phyloP scores from a whole-genome alignment of 2,113 vertebrate genomes.

The Nestor notabilis region DNA sequence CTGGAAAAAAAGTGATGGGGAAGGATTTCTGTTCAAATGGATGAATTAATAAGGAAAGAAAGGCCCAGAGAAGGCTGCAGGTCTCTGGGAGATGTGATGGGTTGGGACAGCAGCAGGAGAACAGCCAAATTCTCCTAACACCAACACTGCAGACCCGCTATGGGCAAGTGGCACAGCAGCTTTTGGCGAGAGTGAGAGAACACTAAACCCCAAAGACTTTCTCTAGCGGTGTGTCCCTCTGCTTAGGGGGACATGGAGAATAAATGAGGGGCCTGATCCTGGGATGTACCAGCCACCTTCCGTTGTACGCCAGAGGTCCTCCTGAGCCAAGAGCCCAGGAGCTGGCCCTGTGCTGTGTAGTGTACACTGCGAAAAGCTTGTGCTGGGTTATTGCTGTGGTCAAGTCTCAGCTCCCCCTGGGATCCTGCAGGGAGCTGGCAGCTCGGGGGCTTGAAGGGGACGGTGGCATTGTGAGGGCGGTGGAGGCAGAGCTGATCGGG shows the following conservation, averaged over 20 bases:
- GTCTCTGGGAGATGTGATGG: conserved; percentile 13
- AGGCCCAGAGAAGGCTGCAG: not conserved
- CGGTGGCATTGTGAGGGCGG: rapidly evolving
- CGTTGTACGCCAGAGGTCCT: not conserved
- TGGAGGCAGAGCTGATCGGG: not conserved
- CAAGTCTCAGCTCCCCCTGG: not conserved
- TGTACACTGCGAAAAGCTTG: not conserved
- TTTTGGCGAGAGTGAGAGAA: not conserved
- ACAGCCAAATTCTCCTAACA: conserved; percentile 14
- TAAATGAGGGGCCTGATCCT: not conserved
- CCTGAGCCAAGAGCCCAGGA: not conserved
- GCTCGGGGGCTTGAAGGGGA: not conserved
- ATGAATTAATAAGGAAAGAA: conserved; percentile 35
- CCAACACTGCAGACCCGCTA: not conserved
- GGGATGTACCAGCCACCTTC: not conserved
- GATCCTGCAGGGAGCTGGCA: not conserved
- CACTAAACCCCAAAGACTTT: not conserved
- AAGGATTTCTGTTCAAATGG: conserved; percentile 22
- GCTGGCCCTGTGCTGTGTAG: not conserved
- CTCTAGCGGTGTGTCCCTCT: not conserved
- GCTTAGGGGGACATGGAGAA: not conserved
- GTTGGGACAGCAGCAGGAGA: conserved; percentile 33
- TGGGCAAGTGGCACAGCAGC: not conserved
- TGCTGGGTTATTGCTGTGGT: not conserved
- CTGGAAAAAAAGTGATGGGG: not conserved